phyloP scores from a whole-genome alignment of 1,140 invertebrate genomes.

The Diploscapter pachys region DNA sequence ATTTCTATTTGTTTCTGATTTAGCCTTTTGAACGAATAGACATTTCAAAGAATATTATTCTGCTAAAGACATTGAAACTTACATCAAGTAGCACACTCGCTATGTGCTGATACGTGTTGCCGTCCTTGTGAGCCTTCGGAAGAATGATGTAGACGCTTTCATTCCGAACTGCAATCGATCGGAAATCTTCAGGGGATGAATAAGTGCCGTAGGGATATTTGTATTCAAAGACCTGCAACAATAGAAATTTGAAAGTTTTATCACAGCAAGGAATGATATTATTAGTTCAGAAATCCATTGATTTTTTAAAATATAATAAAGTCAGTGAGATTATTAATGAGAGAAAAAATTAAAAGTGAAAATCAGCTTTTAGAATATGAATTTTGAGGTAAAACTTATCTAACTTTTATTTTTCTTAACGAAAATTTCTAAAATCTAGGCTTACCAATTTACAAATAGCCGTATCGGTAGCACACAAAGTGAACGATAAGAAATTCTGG shows the following conservation, averaged over 20 bases:
- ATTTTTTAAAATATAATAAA: too few species aligned
- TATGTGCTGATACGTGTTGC: conserved; percentile 37
- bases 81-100: conserved; percentile 25
- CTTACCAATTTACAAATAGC: conserved; percentile 36
- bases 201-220: conserved; percentile 23
- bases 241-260: too few species aligned
- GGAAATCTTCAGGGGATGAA: conserved; percentile 36
- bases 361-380: too few species aligned
- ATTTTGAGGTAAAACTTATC: too few species aligned
- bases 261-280: too few species aligned
- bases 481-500: conserved; percentile 37
- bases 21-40: too few species aligned
- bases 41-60: too few species aligned
- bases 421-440: background rate
- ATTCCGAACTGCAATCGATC: background rate
- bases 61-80: background rate
- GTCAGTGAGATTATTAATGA: too few species aligned
- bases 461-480: conserved; percentile 33
- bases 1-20: too few species aligned
- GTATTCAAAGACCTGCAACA: conserved; percentile 24
- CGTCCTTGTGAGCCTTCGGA: conserved; percentile 19
- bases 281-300: too few species aligned
- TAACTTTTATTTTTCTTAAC: conserved; percentile 7
- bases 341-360: too few species aligned
- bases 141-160: conserved; percentile 37